phyloP scores from a whole-genome alignment of 2,797 vertebrate species.

The Sebastes minor region DNA sequence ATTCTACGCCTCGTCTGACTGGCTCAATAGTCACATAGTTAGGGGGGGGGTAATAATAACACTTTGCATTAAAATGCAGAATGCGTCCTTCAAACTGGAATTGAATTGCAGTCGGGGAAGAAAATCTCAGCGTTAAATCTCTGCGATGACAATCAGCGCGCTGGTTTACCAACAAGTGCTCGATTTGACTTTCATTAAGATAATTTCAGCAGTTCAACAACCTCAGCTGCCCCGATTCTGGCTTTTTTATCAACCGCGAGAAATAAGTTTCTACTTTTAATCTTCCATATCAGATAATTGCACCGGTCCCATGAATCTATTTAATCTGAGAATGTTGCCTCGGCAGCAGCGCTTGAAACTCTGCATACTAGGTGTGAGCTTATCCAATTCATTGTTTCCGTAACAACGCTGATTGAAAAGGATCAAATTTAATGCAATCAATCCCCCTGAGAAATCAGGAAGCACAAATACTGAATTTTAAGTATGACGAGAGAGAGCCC shows the following conservation, averaged over 20 bases:
- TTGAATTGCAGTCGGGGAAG: not conserved
- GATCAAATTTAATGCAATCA: constrained; percentile 60
- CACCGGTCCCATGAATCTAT: constrained; percentile 42
- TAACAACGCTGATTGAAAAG: constrained; percentile 61
- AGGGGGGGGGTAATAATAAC: not conserved
- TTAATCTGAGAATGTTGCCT: constrained; percentile 45
- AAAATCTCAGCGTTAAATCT: not conserved
- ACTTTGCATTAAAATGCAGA: not conserved
- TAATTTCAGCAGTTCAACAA: constrained; percentile 23
- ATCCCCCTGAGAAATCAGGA: constrained; percentile 58
- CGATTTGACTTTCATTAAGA: constrained; percentile 39
- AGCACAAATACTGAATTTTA: constrained; percentile 42
- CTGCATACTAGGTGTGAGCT: constrained; percentile 20
- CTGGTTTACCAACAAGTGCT: constrained; percentile 43
- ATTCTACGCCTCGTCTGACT: not conserved
- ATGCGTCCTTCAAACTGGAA: not conserved
- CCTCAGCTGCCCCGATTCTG: not conserved
- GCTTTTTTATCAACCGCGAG: constrained; percentile 28
- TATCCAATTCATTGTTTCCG: constrained; percentile 63
- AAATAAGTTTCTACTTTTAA: constrained; percentile 52
- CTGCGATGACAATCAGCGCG: not conserved
- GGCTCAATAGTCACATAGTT: not conserved
- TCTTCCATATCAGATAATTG: constrained; percentile 70
- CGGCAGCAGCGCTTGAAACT: not conserved
- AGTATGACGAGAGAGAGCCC: not conserved